phyloP scores from a whole-genome alignment of 2,888 invertebrate genomes.

The Proisotoma minuta region DNA sequence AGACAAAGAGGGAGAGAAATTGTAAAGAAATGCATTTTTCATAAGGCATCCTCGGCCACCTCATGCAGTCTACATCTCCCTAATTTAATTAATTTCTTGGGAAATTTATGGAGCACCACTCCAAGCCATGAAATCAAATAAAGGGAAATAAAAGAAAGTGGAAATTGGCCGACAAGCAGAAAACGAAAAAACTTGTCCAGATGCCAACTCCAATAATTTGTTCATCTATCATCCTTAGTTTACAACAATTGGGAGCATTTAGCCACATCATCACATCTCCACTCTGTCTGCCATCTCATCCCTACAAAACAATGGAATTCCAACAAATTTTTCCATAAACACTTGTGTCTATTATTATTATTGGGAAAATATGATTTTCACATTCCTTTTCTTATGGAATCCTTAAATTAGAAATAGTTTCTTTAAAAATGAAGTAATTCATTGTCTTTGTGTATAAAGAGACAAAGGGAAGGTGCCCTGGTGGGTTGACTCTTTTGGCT shows the following conservation, averaged over 20 bases:
- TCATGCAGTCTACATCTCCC: conserved; percentile 32
- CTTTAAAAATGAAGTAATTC: background rate
- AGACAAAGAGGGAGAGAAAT: too few species aligned
- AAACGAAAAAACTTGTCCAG: conserved; percentile 12
- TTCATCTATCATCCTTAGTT: conserved; percentile 15
- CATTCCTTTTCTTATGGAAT: background rate
- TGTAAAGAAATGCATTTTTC: too few species aligned
- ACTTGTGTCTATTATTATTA: background rate
- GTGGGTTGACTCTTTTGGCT: background rate
- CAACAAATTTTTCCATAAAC: background rate
- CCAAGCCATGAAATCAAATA: conserved; percentile 29
- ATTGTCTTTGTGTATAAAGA: background rate
- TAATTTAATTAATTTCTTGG: conserved; percentile 47
- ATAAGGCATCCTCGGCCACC: background rate
- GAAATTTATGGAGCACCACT: conserved; percentile 18
- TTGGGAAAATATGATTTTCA: background rate
- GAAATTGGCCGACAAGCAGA: conserved; percentile 12
- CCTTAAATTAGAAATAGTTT: background rate
- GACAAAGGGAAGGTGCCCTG: background rate
- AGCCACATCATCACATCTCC: too few species aligned
- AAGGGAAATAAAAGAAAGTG: conserved; percentile 16
- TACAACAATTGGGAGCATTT: too few species aligned
- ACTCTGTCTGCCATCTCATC: too few species aligned
- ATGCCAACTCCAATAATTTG: conserved; percentile 13
- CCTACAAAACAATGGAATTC: too few species aligned